Evolutionary conservation across 1,140 invertebrate genomes (phyloP).

Genomic region (Tetramorium simillimum): DNA sequence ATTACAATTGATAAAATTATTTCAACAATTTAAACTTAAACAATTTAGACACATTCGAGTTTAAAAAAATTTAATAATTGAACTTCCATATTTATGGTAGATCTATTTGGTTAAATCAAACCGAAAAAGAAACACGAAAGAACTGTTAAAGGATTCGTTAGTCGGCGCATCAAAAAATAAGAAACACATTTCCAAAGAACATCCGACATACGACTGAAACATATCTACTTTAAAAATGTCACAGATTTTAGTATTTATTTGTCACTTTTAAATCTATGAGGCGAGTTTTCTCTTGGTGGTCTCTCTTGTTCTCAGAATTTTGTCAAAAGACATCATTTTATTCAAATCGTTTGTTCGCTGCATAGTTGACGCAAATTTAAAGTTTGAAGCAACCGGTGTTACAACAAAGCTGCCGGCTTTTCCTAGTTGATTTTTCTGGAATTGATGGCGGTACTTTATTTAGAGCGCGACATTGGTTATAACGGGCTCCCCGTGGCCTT

Average conservation of each 20-base stretch:
- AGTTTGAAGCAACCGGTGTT: not conserved
- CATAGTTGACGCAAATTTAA: not conserved
- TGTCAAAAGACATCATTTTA: not conserved
- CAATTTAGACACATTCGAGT: no score
- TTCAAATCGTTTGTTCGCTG: not conserved
- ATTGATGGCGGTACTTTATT: slow-evolving; percentile 13
- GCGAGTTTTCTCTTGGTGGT: not conserved
- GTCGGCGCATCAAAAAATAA: not conserved
- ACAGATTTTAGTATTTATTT: not conserved
- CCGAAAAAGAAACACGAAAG: no score
- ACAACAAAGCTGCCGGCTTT: not conserved
- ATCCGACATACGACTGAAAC: not conserved
- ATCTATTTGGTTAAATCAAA: no score
- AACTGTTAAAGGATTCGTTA: not conserved
- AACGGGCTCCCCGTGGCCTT: not conserved
- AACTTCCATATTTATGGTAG: no score
- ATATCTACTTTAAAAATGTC: not conserved
- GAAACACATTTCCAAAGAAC: not conserved
- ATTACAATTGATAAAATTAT: no score
- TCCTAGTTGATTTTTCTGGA: not conserved
- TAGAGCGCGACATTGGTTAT: not conserved
- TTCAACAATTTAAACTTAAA: no score
- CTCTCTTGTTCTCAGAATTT: not conserved
- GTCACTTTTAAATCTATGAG: not conserved
- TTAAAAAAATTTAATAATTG: no score